Evolutionary conservation across 1,140 invertebrate genomes (phyloP), one percentile per base, ranked within the genome.

Genomic region (Sipha flava): DNA sequence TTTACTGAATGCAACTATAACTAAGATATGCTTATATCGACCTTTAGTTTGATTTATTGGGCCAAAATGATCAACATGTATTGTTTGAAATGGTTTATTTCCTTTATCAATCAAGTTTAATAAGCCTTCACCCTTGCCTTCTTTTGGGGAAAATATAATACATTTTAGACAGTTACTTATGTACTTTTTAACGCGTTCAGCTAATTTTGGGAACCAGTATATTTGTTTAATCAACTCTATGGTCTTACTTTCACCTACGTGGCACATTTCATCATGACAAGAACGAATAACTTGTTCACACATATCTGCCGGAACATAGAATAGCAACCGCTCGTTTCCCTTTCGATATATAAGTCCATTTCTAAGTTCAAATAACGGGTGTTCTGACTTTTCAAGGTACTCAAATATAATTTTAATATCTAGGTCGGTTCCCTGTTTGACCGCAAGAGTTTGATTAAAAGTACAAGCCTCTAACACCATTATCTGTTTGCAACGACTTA

Each of bases 21-120:
- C 81, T 3, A 85, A 80, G 45, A 86, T 81, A 62, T 85, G 80
- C 21, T n/a, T n/a, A n/a, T n/a, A n/a, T n/a, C n/a, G n/a, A n/a
- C n/a, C n/a, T n/a, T n/a, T n/a, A n/a, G n/a, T n/a, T n/a, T 31
- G n/a, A 26, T 16, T 34, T 6, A 66, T 29, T 66, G 62, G 62
- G 31, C n/a, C 62, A 18, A 26, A 23, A 66, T 66, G 26, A 31
- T 66, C 62, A 31, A 66, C 34, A 18, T 66, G 62, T 5, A 66
- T 16, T 3, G 62, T 66, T 6, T 66, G 23, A 23, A 66, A 31
- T 26, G 62, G 62, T 18, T 29, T 31, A 26, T 16, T 7, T 7
- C 62, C 62, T 66, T 66, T 66, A 23, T 23, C 14, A 66, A 66
- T 66, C 3, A 34, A 14, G 18, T 66, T 23, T 26, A 66, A 34